These are phyloP conservation scores for Zosterops pallidus DNA, from an alignment of 2,113 vertebrate genomes.

Conservation along the genomic window DNA sequence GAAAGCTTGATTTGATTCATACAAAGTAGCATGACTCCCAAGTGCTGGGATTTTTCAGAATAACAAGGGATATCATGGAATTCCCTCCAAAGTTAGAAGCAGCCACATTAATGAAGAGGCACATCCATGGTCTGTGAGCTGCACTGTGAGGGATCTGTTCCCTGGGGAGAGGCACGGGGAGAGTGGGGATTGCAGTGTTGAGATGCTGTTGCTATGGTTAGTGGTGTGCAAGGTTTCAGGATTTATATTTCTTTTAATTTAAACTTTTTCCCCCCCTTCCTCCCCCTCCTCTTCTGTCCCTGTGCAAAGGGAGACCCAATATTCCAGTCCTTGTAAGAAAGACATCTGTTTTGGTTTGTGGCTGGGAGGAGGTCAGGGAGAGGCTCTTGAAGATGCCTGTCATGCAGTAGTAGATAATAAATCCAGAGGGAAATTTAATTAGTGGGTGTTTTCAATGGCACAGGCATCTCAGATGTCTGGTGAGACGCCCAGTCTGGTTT, in stretches of 20 bases:
- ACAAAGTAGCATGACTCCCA: neutral
- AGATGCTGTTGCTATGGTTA: slow-evolving; percentile 39
- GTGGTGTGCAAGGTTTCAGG: neutral
- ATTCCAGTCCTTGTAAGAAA: neutral
- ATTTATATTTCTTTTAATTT: neutral
- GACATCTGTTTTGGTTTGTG: neutral
- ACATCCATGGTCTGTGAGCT: neutral
- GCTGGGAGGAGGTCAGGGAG: neutral
- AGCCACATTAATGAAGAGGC: neutral
- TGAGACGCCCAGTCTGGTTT: neutral
- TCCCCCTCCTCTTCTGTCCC: neutral
- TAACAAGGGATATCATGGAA: neutral
- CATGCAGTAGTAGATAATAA: neutral
- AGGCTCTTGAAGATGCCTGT: neutral
- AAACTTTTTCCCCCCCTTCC: neutral
- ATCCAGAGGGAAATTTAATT: neutral
- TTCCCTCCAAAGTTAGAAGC: neutral
- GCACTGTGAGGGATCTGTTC: neutral
- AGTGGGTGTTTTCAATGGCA: neutral
- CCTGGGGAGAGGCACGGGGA: neutral
- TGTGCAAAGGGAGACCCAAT: neutral
- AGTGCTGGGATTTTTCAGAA: neutral
- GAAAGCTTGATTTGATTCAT: neutral
- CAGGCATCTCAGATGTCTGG: neutral
- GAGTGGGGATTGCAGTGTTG: neutral